Evolutionary conservation across 2,888 invertebrate species (phyloP).

Genomic region (Zelleria hepariella): DNA sequence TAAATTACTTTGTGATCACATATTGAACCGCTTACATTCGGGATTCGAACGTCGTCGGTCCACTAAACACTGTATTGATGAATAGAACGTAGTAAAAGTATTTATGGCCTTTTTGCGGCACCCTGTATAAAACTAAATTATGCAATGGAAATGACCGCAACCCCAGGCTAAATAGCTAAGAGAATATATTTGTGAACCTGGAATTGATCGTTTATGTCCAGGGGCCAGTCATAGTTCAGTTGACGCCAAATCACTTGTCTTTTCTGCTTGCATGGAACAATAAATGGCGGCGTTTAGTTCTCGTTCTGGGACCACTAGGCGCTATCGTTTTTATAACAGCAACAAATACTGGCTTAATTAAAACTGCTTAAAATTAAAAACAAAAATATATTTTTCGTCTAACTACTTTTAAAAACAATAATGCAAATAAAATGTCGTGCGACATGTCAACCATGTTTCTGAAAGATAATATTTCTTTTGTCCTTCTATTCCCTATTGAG

Average conservation of each 20-base stretch:
- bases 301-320: background rate
- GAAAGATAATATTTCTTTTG: no score
- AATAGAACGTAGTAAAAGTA: no score
- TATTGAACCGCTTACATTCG: no score
- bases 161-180: slow-evolving; percentile 39
- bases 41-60: no score
- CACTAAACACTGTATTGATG: no score
- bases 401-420: no score
- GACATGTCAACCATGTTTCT: no score
- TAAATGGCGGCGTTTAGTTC: background rate
- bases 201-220: slow-evolving; percentile 28
- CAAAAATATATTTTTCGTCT: no score
- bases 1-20: no score
- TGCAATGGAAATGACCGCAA: slow-evolving; percentile 26
- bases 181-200: slow-evolving; percentile 33
- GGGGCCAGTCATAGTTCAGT: slow-evolving; percentile 33
- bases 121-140: background rate
- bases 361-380: background rate
- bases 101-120: background rate
- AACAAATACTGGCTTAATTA: background rate
- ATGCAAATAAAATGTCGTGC: no score
- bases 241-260: slow-evolving; percentile 3
- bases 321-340: background rate
- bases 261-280: slow-evolving; percentile 6
- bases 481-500: no score